These are phyloP conservation scores for Helicoverpa armigera DNA, from an alignment of 1,140 invertebrate genomes.

Conservation along the genomic window DNA sequence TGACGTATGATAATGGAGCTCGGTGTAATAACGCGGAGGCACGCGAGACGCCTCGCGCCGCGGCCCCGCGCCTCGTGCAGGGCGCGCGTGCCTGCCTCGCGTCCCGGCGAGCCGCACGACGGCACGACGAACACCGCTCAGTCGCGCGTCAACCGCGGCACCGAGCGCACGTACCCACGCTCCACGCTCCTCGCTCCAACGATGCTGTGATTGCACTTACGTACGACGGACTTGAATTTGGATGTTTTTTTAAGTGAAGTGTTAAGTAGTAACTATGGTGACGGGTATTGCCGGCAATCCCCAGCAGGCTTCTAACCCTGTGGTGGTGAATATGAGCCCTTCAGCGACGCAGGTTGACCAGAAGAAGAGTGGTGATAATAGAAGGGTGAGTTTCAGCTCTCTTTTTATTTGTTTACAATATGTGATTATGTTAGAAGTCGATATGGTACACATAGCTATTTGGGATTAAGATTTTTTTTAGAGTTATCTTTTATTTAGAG, in stretches of 20 bases:
- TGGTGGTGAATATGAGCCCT: constrained; percentile 62
- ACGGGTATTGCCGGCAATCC: constrained; percentile 71
- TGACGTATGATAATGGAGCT: constrained; percentile 50
- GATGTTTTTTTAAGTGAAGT: constrained; percentile 52
- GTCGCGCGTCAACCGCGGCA: constrained; percentile 72
- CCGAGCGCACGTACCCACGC: constrained; percentile 56
- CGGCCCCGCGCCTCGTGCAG: constrained; percentile 51
- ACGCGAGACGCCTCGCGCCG: constrained; percentile 57
- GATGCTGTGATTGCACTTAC: constrained; percentile 63
- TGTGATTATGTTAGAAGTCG: constrained; percentile 12
- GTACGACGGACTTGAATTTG: constrained; percentile 46
- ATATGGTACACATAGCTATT: too few relatives aligned
- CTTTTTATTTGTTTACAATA: constrained; percentile 25
- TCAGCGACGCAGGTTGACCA: constrained; percentile 60
- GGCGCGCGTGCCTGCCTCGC: constrained; percentile 60
- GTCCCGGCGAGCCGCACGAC: constrained; percentile 38
- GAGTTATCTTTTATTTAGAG: too few relatives aligned
- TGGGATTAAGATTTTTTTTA: too few relatives aligned
- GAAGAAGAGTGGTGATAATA: constrained; percentile 76
- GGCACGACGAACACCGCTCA: constrained; percentile 52
- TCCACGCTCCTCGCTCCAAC: constrained; percentile 43
- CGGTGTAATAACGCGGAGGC: constrained; percentile 52
- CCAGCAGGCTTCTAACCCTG: constrained; percentile 68
- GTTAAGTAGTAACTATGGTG: constrained; percentile 69
- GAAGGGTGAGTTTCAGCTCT: constrained; percentile 68